phyloP scores from a whole-genome alignment of 2,888 invertebrate genomes.

The Timema cristinae region DNA sequence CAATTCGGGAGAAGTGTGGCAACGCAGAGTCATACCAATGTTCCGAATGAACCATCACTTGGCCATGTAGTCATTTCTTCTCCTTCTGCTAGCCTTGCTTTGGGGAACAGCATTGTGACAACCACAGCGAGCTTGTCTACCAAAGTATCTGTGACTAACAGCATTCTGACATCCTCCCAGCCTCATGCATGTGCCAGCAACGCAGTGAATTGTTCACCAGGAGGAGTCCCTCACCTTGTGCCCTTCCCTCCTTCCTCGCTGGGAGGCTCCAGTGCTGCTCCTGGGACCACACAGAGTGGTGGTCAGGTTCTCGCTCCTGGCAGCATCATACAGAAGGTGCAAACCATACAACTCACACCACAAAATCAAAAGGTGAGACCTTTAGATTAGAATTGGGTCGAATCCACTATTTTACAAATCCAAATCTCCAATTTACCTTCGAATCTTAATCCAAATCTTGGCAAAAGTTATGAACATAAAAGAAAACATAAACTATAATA shows the following conservation, averaged over 20 bases:
- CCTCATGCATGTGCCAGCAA: no score
- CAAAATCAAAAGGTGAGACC: conserved; percentile 61
- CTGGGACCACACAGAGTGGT: conserved; percentile 8
- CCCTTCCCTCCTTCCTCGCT: conserved; percentile 23
- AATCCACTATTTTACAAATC: no score
- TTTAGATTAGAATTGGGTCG: no score
- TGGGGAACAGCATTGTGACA: conserved; percentile 2
- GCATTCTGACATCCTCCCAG: not conserved
- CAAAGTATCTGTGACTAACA: conserved; percentile 4
- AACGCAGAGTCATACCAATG: not conserved
- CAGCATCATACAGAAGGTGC: conserved; percentile 55
- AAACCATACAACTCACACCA: conserved; percentile 68
- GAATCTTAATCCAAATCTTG: no score
- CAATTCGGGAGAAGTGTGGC: conserved; percentile 1
- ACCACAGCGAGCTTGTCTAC: not conserved
- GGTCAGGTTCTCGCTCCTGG: conserved; percentile 25
- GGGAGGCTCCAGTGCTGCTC: conserved; percentile 9
- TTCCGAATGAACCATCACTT: not conserved
- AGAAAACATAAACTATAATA: no score
- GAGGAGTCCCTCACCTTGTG: conserved; percentile 28
- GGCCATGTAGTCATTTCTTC: conserved; percentile 1
- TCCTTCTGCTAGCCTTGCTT: not conserved
- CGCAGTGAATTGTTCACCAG: no score
- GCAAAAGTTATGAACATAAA: no score
- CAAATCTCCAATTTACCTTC: no score